Percentiles rank a stretch among this genome's conserved stretches.
Evolutionary conservation across 2,113 vertebrate genomes (phyloP).

Genomic region (Progne subis): DNA sequence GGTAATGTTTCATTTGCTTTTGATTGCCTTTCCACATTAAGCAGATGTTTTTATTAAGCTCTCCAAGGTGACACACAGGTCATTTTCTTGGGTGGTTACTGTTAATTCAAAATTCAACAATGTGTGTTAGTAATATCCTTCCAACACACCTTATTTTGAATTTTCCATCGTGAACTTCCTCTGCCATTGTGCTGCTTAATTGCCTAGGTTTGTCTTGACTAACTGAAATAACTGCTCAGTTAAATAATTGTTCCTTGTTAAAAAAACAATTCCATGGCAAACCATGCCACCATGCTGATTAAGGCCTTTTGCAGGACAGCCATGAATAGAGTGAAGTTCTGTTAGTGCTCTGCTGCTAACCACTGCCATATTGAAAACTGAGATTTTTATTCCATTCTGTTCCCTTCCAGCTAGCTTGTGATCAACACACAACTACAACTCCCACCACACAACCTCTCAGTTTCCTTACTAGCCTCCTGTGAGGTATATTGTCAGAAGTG

Average conservation of each 20-base stretch:
- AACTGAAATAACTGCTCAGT: not conserved
- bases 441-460: not conserved
- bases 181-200: slow-evolving; percentile 55
- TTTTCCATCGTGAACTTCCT: slow-evolving; percentile 56
- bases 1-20: not conserved
- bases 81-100: slow-evolving; percentile 64
- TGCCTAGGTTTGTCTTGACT: slow-evolving; percentile 33
- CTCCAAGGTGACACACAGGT: slow-evolving; percentile 49
- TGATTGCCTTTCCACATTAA: slow-evolving; percentile 38
- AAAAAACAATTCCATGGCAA: not conserved
- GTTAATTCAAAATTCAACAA: slow-evolving; percentile 60
- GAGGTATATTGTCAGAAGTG: not conserved
- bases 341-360: not conserved
- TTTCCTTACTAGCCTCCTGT: slow-evolving; percentile 29
- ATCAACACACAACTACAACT: not conserved
- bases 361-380: not conserved
- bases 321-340: not conserved
- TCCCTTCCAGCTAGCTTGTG: not conserved
- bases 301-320: not conserved
- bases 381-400: not conserved
- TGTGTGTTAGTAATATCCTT: slow-evolving; percentile 62
- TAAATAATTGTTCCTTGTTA: not conserved
- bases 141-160: slow-evolving; percentile 50
- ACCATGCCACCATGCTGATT: not conserved
- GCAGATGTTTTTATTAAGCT: slow-evolving; percentile 54